These are phyloP conservation scores for Drosophila persimilis DNA, from an alignment of 1,140 invertebrate species.

Conservation along the genomic window DNA sequence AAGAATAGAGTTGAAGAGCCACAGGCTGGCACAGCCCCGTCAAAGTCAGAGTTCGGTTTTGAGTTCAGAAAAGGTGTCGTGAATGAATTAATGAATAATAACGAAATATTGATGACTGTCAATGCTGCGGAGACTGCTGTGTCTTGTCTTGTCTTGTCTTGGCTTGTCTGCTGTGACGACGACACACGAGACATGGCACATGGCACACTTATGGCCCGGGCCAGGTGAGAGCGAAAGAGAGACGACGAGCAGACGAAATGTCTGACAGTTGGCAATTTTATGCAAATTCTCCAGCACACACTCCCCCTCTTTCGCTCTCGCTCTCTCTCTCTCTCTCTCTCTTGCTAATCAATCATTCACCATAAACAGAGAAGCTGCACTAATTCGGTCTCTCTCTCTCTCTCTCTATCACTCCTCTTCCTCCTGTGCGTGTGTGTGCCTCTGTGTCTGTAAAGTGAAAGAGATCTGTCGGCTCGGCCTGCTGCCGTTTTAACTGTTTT, in stretches of 20 bases:
- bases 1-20: constrained; percentile 45
- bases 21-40: constrained; percentile 18
- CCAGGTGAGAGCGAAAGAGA: constrained; percentile 7
- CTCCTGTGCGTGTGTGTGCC: too few relatives aligned
- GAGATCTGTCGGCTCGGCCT: constrained; percentile 49
- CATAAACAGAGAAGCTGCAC: constrained; percentile 30
- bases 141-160: too few relatives aligned
- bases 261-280: constrained; percentile 64
- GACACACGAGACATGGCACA: constrained; percentile 44
- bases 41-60: constrained; percentile 64
- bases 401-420: constrained; percentile 3
- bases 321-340: too few relatives aligned
- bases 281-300: constrained; percentile 49
- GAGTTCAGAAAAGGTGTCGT: constrained; percentile 67
- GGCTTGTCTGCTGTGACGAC: too few relatives aligned
- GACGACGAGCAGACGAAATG: constrained; percentile 36
- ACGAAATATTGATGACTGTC: constrained; percentile 48
- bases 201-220: constrained; percentile 48
- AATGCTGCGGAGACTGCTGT: constrained; percentile 11
- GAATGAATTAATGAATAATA: constrained; percentile 75
- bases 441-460: constrained; percentile 43
- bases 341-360: constrained; percentile 57
- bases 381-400: constrained; percentile 27
- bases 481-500: constrained; percentile 55
- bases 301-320: too few relatives aligned